Evolutionary conservation across 2,888 invertebrate genomes (phyloP).

Genomic region (Copidosoma aretas): DNA sequence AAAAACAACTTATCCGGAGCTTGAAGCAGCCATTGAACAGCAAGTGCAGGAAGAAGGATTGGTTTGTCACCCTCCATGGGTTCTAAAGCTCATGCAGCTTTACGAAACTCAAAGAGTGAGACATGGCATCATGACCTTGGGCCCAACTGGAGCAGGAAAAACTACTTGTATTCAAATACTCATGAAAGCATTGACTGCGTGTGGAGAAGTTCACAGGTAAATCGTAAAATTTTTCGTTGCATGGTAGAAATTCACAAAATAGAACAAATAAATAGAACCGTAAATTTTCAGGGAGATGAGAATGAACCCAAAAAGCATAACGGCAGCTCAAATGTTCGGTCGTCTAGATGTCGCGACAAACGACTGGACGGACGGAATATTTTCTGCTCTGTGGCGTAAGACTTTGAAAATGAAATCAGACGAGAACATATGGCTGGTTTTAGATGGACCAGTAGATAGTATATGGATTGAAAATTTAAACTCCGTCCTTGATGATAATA

Average conservation of each 20-base stretch:
- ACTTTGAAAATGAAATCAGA: conserved; percentile 84
- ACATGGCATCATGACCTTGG: conserved; percentile 95
- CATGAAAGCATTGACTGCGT: conserved; percentile 88
- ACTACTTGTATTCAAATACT: conserved; percentile 88
- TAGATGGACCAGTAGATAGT: conserved; percentile 96
- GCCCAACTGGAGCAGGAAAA: conserved; percentile 95
- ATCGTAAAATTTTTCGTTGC: background rate
- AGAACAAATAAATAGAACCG: background rate
- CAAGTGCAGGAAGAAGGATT: conserved; percentile 83
- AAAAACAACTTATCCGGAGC: conserved; percentile 85
- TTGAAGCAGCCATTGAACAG: conserved; percentile 85
- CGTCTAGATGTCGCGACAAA: conserved; percentile 95
- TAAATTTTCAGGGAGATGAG: conserved; percentile 79
- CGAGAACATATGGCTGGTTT: conserved; percentile 91
- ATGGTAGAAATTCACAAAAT: background rate
- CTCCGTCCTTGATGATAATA: conserved; percentile 95
- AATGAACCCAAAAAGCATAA: conserved; percentile 98
- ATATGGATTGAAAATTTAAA: conserved; percentile 99
- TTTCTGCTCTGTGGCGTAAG: conserved; percentile 95
- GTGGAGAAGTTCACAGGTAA: conserved; percentile 82
- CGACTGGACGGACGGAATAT: conserved; percentile 98
- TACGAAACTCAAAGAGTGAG: conserved; percentile 95
- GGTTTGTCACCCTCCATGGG: conserved; percentile 94
- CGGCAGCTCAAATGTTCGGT: conserved; percentile 97
- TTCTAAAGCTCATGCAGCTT: conserved; percentile 91